Evolutionary conservation across 1,140 invertebrate species (phyloP).

Genomic region (Drosophila nigromelanica): DNA sequence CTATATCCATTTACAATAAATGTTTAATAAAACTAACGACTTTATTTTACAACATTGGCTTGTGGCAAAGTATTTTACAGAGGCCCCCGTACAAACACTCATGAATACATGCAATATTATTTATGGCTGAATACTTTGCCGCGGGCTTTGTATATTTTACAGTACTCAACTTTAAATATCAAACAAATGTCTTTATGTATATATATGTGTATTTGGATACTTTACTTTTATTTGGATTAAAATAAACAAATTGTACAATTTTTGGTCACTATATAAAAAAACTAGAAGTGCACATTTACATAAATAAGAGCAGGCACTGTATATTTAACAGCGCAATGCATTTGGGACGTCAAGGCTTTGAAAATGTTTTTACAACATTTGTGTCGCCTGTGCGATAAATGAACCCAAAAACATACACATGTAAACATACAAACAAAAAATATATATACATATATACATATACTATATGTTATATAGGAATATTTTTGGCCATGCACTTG

Average conservation of each 20-base stretch:
- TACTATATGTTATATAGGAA: background rate
- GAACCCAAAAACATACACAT: background rate
- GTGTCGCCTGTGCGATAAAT: slow-evolving; percentile 19
- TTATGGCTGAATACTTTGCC: no score
- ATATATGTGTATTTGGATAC: background rate
- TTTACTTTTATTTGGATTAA: slow-evolving; percentile 68
- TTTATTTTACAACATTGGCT: no score
- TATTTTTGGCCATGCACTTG: slow-evolving; percentile 21
- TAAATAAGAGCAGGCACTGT: slow-evolving; percentile 22
- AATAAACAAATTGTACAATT: slow-evolving; percentile 58
- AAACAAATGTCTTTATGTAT: background rate
- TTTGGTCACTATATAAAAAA: slow-evolving; percentile 15
- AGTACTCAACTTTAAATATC: slow-evolving; percentile 30
- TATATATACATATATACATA: background rate
- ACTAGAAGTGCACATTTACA: slow-evolving; percentile 35
- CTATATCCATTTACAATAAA: no score
- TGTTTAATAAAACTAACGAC: no score
- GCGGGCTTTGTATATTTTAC: slow-evolving; percentile 28
- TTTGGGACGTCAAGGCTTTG: slow-evolving; percentile 45
- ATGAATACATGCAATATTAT: no score
- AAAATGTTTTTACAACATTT: slow-evolving; percentile 80
- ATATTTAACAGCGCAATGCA: slow-evolving; percentile 29
- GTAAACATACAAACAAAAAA: background rate
- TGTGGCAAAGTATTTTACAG: no score
- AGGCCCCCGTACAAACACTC: no score